Conservation (phyloP, 2,797 vertebrate genomes). For the Pseudochromis fuscus region DNA sequence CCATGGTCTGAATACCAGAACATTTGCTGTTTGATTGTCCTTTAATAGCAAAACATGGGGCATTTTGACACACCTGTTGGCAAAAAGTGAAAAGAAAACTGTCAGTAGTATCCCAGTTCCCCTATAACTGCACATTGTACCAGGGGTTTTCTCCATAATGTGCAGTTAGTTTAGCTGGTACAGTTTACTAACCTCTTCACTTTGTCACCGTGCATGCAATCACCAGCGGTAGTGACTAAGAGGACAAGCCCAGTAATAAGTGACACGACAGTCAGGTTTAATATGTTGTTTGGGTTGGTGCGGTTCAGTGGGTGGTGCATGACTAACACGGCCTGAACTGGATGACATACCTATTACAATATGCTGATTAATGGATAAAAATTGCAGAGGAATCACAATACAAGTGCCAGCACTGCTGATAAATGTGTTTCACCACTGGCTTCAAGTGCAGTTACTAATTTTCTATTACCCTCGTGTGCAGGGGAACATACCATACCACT, state of each 20-base stretch:
- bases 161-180: neutral
- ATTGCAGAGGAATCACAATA: conserved; percentile 4
- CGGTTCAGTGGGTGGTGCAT: conserved; percentile 1
- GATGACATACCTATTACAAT: conserved; percentile 10
- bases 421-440: neutral
- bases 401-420: neutral
- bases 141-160: neutral
- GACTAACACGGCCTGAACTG: neutral
- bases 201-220: neutral
- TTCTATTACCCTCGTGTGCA: neutral
- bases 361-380: conserved; percentile 2
- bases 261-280: neutral
- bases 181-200: neutral
- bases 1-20: conserved; percentile 61
- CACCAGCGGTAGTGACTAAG: neutral
- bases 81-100: conserved; percentile 40
- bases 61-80: conserved; percentile 48
- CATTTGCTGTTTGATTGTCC: conserved; percentile 70
- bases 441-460: neutral
- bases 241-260: neutral
- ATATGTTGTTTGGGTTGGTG: conserved; percentile 3
- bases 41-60: conserved; percentile 55
- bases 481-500: neutral
- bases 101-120: conserved; percentile 13
- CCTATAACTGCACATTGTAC: neutral